These are phyloP conservation scores for Loriculus beryllinus DNA, from an alignment of 2,797 vertebrate genomes.

Conservation along the genomic window DNA sequence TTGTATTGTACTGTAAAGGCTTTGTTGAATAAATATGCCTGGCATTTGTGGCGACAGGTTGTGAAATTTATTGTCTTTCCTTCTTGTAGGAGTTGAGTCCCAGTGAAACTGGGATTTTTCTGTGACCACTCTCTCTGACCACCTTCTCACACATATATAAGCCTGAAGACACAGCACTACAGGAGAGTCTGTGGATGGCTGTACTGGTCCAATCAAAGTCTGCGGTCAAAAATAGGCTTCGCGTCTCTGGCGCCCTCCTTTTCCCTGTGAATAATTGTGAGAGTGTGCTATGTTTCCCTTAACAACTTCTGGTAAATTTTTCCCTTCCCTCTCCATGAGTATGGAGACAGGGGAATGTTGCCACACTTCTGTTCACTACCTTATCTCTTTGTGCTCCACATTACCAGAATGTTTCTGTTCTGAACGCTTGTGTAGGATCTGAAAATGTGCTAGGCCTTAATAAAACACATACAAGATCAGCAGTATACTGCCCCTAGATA, in stretches of 20 bases:
- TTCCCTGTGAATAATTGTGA: background rate
- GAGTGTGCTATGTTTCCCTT: background rate
- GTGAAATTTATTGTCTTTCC: background rate
- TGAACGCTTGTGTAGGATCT: background rate
- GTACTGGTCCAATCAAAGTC: background rate
- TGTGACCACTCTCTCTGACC: background rate
- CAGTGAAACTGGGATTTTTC: background rate
- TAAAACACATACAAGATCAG: background rate
- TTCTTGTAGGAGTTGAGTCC: background rate
- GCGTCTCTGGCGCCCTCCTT: background rate
- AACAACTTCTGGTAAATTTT: constrained; percentile 2
- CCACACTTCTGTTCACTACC: background rate
- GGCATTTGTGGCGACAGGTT: background rate
- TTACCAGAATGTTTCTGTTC: background rate
- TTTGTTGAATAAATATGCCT: background rate
- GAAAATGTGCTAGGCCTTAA: background rate
- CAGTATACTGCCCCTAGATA: background rate
- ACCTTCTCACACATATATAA: background rate
- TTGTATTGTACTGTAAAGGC: background rate
- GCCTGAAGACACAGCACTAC: background rate
- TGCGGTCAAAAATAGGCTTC: background rate
- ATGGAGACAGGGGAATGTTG: background rate
- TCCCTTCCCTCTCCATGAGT: background rate
- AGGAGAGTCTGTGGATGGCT: background rate
- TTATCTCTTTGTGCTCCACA: background rate